A percentile compares a stretch with the other conserved stretches of the same genome.
Evolutionary conservation across 2,113 vertebrate genomes (phyloP).

Genomic region (Anhinga anhinga): DNA sequence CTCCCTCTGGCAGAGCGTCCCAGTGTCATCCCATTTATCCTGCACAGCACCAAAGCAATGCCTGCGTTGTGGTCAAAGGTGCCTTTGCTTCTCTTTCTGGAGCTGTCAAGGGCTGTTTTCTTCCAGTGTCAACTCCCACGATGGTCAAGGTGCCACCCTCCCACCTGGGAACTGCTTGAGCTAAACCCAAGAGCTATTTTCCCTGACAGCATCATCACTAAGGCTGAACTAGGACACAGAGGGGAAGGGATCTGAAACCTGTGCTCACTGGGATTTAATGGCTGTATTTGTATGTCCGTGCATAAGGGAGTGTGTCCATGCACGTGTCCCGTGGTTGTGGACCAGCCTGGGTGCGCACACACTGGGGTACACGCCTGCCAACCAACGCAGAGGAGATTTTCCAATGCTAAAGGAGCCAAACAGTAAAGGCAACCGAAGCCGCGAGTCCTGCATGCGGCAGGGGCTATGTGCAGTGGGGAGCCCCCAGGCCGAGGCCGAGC

Average conservation of each 20-base stretch:
- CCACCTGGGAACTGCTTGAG: not conserved
- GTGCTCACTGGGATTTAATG: not conserved
- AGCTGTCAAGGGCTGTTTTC: not conserved
- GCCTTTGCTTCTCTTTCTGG: not conserved
- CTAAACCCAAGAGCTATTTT: not conserved
- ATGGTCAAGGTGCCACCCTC: not conserved
- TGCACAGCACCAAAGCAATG: not conserved
- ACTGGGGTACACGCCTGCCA: fast-evolving
- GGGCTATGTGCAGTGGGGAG: too few relatives aligned
- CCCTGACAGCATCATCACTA: not conserved
- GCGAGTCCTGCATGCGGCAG: fast-evolving
- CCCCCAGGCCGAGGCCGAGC: not conserved
- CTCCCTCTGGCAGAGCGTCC: not conserved
- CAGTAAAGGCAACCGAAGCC: fast-evolving
- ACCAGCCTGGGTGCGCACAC: fast-evolving
- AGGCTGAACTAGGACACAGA: not conserved
- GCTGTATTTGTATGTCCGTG: fast-evolving
- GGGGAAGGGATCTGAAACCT: not conserved
- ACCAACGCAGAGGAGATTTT: not conserved
- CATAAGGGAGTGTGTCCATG: fast-evolving
- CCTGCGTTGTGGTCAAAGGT: not conserved
- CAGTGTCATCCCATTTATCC: not conserved
- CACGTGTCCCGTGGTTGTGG: fast-evolving
- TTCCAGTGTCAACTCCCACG: not conserved
- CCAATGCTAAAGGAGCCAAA: not conserved